Conservation (phyloP, 2,888 invertebrate species). For the Acanthosepion esculentum region DNA sequence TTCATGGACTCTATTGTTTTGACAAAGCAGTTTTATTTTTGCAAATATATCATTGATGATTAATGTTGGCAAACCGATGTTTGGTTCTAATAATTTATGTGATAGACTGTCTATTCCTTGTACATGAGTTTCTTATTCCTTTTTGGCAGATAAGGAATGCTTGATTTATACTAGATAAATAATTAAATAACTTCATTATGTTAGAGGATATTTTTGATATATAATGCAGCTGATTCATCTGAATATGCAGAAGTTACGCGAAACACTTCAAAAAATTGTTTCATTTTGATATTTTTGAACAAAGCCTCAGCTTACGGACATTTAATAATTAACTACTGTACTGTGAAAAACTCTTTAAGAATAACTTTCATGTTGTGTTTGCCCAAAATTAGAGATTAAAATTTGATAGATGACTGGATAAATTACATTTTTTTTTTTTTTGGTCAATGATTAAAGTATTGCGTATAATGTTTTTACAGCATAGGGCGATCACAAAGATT, state of each 20-base stretch:
- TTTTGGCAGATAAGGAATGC: background rate
- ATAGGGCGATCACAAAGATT: no score
- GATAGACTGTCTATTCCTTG: background rate
- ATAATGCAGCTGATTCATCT: background rate
- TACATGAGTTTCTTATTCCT: background rate
- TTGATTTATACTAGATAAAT: background rate
- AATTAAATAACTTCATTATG: background rate
- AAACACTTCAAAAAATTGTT: background rate
- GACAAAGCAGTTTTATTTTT: background rate
- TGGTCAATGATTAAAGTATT: no score
- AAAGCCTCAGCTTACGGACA: background rate
- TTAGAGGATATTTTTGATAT: background rate
- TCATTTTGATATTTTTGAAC: background rate
- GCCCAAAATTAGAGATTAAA: no score
- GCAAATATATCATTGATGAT: background rate
- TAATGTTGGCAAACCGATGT: background rate
- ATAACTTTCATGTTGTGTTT: no score
- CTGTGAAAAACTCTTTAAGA: no score
- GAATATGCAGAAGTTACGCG: background rate
- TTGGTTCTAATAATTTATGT: background rate
- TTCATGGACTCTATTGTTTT: background rate
- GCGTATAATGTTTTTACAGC: no score
- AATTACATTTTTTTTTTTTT: no score
- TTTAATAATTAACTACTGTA: background rate
- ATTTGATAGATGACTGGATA: no score